Conservation (phyloP, 2,888 invertebrate genomes). For the Yponomeuta malinellus region DNA sequence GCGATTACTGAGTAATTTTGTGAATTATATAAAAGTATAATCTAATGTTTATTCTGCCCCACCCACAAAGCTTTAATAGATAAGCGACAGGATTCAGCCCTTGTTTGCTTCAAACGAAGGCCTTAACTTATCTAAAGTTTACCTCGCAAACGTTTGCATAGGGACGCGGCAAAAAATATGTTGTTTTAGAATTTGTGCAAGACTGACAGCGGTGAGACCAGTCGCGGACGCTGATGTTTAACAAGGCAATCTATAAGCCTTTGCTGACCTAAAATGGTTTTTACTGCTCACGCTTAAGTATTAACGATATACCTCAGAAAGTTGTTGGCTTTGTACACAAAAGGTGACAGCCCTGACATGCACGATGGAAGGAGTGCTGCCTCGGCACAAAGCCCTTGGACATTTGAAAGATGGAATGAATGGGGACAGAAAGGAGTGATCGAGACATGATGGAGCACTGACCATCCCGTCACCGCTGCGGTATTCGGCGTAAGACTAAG, state of each 20-base stretch:
- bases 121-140: slow-evolving; percentile 54
- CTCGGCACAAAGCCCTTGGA: slow-evolving; percentile 49
- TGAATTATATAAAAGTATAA: slow-evolving; percentile 12
- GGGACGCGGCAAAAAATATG: slow-evolving; percentile 62
- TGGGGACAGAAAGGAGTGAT: slow-evolving; percentile 70
- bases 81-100: slow-evolving; percentile 62
- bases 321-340: slow-evolving; percentile 34
- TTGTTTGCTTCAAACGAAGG: slow-evolving; percentile 71
- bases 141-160: slow-evolving; percentile 52
- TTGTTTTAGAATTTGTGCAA: slow-evolving; percentile 76
- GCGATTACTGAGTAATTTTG: slow-evolving; percentile 19
- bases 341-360: slow-evolving; percentile 56
- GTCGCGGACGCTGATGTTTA: slow-evolving; percentile 31
- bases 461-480: slow-evolving; percentile 31
- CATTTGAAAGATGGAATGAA: slow-evolving; percentile 69
- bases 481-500: slow-evolving; percentile 24
- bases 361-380: slow-evolving; percentile 51
- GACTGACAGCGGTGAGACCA: slow-evolving; percentile 66
- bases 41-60: slow-evolving; percentile 13
- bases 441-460: slow-evolving; percentile 38
- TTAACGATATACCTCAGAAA: background rate
- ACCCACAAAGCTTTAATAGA: slow-evolving; percentile 30
- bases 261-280: background rate
- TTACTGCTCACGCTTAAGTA: background rate
- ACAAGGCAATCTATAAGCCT: background rate